Evolutionary conservation across 2,888 invertebrate genomes (phyloP).

Genomic region (Cybosia mesomella): DNA sequence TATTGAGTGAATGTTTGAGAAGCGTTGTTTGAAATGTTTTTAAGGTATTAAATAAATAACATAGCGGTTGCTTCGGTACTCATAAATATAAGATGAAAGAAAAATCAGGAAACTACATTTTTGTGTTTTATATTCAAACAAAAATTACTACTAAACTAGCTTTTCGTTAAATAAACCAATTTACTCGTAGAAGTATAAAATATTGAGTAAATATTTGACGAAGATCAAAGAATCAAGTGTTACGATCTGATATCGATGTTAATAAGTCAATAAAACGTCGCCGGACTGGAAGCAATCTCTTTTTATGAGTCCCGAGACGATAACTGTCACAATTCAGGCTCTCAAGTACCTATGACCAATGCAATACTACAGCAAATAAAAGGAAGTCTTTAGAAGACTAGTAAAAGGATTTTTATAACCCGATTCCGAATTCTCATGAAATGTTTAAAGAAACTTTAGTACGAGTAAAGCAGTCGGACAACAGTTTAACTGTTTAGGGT

Average conservation of each 20-base stretch:
- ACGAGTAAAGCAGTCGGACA: slow-evolving; percentile 1
- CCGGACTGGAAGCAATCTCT: slow-evolving; percentile 84
- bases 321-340: slow-evolving; percentile 79
- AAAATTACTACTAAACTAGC: not conserved
- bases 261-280: slow-evolving; percentile 86
- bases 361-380: slow-evolving; percentile 56
- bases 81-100: slow-evolving; percentile 1
- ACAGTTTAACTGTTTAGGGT: no score
- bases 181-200: slow-evolving; percentile 60
- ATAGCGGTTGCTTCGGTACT: not conserved
- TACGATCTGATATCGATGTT: slow-evolving; percentile 86
- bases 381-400: slow-evolving; percentile 46
- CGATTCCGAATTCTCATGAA: slow-evolving; percentile 1
- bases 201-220: slow-evolving; percentile 77
- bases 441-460: slow-evolving; percentile 7
- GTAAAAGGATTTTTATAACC: slow-evolving; percentile 39
- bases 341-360: slow-evolving; percentile 69
- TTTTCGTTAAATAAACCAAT: slow-evolving; percentile 26
- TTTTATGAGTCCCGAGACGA: slow-evolving; percentile 84
- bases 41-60: no score
- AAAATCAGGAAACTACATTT: not conserved
- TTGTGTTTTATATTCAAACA: not conserved
- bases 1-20: not conserved
- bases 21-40: no score
- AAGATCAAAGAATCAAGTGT: slow-evolving; percentile 84